These are phyloP conservation scores for Baryphthengus martii DNA, from an alignment of 2,113 vertebrate genomes.

Conservation along the genomic window DNA sequence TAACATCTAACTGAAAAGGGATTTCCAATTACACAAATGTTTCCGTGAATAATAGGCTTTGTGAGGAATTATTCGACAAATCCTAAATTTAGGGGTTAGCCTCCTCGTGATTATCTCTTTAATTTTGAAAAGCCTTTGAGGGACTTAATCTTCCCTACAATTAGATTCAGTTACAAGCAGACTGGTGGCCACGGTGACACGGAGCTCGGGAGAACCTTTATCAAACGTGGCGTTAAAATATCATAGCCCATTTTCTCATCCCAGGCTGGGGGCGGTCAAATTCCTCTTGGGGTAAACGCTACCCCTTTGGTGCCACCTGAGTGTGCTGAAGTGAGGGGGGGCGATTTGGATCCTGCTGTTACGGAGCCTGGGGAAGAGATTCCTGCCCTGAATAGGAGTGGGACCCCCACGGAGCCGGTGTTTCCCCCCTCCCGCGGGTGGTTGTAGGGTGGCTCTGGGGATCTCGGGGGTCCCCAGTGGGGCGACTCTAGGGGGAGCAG, in stretches of 20 bases:
- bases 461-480: too few relatives aligned
- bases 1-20: neutral
- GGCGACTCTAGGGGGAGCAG: neutral
- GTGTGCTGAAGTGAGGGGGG: accelerated
- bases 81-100: neutral
- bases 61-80: neutral
- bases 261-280: accelerated
- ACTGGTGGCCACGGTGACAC: neutral
- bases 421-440: neutral
- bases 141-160: neutral
- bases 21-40: neutral
- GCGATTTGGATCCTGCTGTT: accelerated
- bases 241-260: accelerated
- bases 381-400: neutral
- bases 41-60: neutral
- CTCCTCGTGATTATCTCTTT: neutral
- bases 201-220: accelerated
- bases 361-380: accelerated
- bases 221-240: accelerated
- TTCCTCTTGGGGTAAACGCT: accelerated
- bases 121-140: neutral
- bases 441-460: neutral
- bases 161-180: accelerated
- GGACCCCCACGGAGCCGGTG: neutral
- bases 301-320: accelerated